Conservation (phyloP, 2,888 invertebrate species). For the Orgyia antiqua region DNA sequence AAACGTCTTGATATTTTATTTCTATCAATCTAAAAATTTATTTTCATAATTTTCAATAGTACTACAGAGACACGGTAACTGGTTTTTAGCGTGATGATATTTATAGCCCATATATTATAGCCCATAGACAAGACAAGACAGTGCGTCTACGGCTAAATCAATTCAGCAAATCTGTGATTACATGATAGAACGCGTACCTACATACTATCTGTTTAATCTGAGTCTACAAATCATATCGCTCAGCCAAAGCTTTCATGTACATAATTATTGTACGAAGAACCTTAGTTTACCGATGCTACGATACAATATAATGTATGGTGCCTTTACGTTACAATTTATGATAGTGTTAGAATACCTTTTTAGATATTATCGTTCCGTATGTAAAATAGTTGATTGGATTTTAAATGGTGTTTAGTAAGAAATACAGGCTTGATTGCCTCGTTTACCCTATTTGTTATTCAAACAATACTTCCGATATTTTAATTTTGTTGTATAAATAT, state of each 20-base stretch:
- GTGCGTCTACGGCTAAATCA: too few species aligned
- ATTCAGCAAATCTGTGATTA: too few species aligned
- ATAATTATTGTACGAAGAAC: conserved; percentile 7
- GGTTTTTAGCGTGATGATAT: too few species aligned
- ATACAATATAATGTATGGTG: conserved; percentile 41
- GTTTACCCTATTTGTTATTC: conserved; percentile 3
- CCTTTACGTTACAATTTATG: conserved; percentile 16
- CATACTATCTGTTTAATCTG: too few species aligned
- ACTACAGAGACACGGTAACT: too few species aligned
- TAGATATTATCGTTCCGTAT: conserved; percentile 14
- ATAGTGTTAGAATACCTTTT: conserved; percentile 11
- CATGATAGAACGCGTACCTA: too few species aligned
- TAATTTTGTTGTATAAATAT: too few species aligned
- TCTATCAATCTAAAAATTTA: neutral
- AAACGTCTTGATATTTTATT: conserved; percentile 2
- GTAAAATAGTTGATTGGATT: conserved; percentile 18
- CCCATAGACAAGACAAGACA: too few species aligned
- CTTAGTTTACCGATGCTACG: conserved; percentile 27
- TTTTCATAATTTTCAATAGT: too few species aligned
- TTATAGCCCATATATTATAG: too few species aligned
- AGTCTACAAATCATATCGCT: too few species aligned
- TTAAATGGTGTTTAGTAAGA: conserved; percentile 6
- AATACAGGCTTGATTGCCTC: conserved; percentile 8
- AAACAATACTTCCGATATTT: conserved; percentile 1
- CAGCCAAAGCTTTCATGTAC: conserved; percentile 8